phyloP scores from a whole-genome alignment of 1,140 invertebrate genomes.

The Meteorus sp. region DNA sequence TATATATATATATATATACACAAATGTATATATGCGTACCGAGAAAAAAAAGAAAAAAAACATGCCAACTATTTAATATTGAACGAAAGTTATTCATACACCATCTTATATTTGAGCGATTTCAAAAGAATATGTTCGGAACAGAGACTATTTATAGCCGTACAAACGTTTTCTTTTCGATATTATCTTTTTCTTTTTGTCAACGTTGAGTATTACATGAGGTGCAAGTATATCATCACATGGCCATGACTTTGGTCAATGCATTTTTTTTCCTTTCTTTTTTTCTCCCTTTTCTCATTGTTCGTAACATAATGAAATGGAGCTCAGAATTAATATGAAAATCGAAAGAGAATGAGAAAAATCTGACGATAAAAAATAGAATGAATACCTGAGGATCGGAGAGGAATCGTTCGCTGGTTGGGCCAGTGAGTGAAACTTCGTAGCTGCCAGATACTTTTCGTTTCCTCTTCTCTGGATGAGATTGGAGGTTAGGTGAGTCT shows the following conservation, averaged over 20 bases:
- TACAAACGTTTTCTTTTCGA: too few species aligned
- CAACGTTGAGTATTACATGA: slow-evolving; percentile 1
- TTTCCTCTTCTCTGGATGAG: slow-evolving; percentile 67
- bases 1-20: too few species aligned
- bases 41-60: too few species aligned
- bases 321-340: neutral
- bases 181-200: too few species aligned
- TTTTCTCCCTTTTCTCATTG: too few species aligned
- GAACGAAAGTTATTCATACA: too few species aligned
- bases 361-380: slow-evolving; percentile 10
- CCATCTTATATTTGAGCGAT: too few species aligned
- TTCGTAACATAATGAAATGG: too few species aligned
- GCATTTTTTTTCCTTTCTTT: neutral
- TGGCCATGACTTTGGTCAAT: slow-evolving; percentile 6
- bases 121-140: slow-evolving; percentile 5
- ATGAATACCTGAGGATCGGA: slow-evolving; percentile 66
- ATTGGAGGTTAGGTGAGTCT: slow-evolving; percentile 48
- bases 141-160: slow-evolving; percentile 4
- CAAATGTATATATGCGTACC: too few species aligned
- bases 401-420: slow-evolving; percentile 66
- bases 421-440: slow-evolving; percentile 68
- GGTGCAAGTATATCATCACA: slow-evolving; percentile 7
- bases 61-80: too few species aligned
- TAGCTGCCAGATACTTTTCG: slow-evolving; percentile 70
- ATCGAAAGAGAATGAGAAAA: neutral